phyloP scores from a whole-genome alignment of 1,140 invertebrate species.

The Drosophila littoralis region DNA sequence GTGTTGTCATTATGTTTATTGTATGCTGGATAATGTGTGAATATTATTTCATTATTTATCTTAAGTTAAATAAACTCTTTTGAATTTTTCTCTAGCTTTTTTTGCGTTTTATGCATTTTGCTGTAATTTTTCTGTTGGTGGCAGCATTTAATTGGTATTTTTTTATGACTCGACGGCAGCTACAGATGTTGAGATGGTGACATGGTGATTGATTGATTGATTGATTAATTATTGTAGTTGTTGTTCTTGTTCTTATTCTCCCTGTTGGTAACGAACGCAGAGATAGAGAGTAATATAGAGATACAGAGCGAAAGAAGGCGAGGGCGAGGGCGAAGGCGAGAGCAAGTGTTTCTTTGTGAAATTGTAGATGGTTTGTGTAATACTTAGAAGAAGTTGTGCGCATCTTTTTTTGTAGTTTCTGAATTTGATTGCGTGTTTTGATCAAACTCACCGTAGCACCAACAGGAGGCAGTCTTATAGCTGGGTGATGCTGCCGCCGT shows the following conservation, averaged over 20 bases:
- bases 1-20: conserved; percentile 23
- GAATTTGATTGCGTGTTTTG: conserved; percentile 73
- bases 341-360: conserved; percentile 51
- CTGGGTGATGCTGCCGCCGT: conserved; percentile 39
- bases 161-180: conserved; percentile 59
- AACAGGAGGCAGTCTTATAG: conserved; percentile 81
- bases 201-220: conserved; percentile 67
- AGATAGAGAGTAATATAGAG: conserved; percentile 42
- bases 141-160: conserved; percentile 3
- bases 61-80: conserved; percentile 1
- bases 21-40: conserved; percentile 52
- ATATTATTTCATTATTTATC: conserved; percentile 29
- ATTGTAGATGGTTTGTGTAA: conserved; percentile 28
- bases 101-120: conserved; percentile 2
- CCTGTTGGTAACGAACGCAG: conserved; percentile 14
- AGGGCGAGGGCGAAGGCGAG: conserved; percentile 14
- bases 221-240: conserved; percentile 62
- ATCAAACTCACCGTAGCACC: conserved; percentile 84
- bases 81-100: conserved; percentile 14
- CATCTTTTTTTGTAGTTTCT: conserved; percentile 66
- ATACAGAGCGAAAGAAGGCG: conserved; percentile 46
- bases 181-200: conserved; percentile 30
- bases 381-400: conserved; percentile 71
- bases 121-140: conserved; percentile 3
- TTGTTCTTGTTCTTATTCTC: conserved; percentile 22